Base-by-base conservation (phyloP, 1,140 invertebrate genomes). In the Centruroides sculpturatus region DNA sequence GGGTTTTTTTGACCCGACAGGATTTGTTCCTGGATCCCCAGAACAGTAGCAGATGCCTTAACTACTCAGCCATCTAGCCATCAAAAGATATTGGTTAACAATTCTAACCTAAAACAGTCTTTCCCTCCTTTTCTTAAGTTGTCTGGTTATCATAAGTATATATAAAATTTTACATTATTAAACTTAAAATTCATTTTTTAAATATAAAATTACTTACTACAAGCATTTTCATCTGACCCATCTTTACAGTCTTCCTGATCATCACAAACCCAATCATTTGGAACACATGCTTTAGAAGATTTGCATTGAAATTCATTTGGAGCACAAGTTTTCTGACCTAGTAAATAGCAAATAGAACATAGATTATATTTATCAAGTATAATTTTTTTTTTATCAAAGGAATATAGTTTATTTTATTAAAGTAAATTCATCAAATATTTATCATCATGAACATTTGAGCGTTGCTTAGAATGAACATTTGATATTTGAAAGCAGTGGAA, bases 221-320 rank as follows among this genome's bases (percentile, higher is more conserved):
- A 64, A 23, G 51, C 55, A 92, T 66, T 59, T 35, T 69, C 68
- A 53, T 69, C 68, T 7, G 63, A 66, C 10, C 59, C 64, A 59
- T 69, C 69, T 4, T 53, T 52, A 49, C 69, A 70, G 34, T 70
- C 78, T 83, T 96, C 80, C 84, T 93, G 68, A 74, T 85, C 82
- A 73, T 97, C 95, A 70, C 95, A 99, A 68, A 92, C 87, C 88
- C 92, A 97, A 58, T 87, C 91, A 62, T 84, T 81, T 0, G 93
- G 91, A n/a, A 81, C 75, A 60, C 78, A 80, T 4, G 75, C 54
- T 10, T 78, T 78, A 69, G 62, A 50, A 67, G 74, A 74, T 9
- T 78, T 80, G 67, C 86, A 89, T 7, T 78, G 72, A 58, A 87
- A 82, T 69, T 83, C 81, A 35, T 78, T 77, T 3, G 81, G 78